Percentiles rank a stretch among this genome's conserved stretches.
Evolutionary conservation across 1,140 invertebrate genomes (phyloP).

Genomic region (Globodera rostochiensis): DNA sequence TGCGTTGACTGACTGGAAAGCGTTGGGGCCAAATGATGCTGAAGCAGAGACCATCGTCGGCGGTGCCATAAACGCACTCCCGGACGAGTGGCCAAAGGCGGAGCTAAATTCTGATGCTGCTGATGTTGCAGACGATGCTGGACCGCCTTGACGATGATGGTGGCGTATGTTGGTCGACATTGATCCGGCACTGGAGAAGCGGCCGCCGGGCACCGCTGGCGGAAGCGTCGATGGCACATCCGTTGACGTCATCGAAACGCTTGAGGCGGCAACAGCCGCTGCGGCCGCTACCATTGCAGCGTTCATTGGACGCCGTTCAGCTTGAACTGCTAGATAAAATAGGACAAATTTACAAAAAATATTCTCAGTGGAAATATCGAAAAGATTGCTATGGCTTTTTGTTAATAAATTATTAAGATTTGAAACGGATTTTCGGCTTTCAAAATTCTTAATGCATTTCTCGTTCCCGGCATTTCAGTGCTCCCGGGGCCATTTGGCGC

Average conservation of each 20-base stretch:
- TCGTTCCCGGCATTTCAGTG: too few relatives aligned
- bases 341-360: constrained; percentile 26
- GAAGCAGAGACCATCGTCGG: background rate
- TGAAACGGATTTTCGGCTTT: too few relatives aligned
- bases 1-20: constrained; percentile 9
- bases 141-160: background rate
- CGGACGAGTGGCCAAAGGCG: background rate
- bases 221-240: background rate
- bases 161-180: background rate
- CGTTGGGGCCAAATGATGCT: background rate
- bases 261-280: constrained; percentile 33
- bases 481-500: background rate
- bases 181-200: background rate
- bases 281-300: constrained; percentile 53
- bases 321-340: constrained; percentile 70
- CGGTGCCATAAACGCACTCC: constrained; percentile 6
- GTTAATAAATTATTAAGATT: background rate
- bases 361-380: constrained; percentile 4
- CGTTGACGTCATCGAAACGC: constrained; percentile 5
- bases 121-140: background rate
- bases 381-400: constrained; percentile 17
- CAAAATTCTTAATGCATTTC: too few relatives aligned
- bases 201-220: background rate
- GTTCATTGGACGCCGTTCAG: constrained; percentile 68
- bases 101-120: background rate